Evolutionary conservation across 1,140 invertebrate genomes (phyloP), one percentile per base, ranked within the genome.

Genomic region (Tyrophagus putrescentiae): DNA sequence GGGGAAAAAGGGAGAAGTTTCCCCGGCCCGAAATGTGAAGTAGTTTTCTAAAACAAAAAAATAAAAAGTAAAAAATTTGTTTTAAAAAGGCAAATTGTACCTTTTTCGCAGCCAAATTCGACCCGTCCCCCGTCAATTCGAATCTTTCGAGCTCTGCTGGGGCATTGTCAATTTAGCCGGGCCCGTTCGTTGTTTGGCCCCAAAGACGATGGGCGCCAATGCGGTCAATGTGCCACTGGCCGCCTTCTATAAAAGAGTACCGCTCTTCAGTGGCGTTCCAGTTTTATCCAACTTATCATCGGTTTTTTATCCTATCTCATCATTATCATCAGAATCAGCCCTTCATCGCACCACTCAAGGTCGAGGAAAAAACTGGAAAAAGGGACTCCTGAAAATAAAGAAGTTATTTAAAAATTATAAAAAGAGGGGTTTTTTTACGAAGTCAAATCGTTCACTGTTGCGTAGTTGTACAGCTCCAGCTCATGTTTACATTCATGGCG

Each of bases 1-100:
- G n/a, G 34, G 64, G 64, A 60, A 63, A 65, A 25, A 48, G 34
- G 21, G 34, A 41, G 33, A 68, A 64, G 29, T 63, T 33, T 68
- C 67, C 69, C 25, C 42, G 32, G 56, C 67, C 69, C 11, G 33
- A 52, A 2, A 68, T 31, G 9, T 33, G 52, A 42, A 54, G 27
- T 27, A 54, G 5, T 27, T 54, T 54, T 6, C 52, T 54, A 18
- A 21, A 31, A 42, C 7, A 7, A 23, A 42, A 41, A 21, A 54
- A 7, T 32, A 16, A 27, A 7, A 54, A n/a, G 9, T 50, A 50
- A 9, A 11, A 50, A 50, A 11, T 11, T 11, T 50, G 11, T 11
- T 21, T 50, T 21, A 50, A 11, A 50, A 11, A 11, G 9, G 11
- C 11, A 50, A 50, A 11, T 21, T 27, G 6, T 54, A 54, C 52